phyloP scores from a whole-genome alignment of 2,888 invertebrate species.

The Nyleta sp. region DNA sequence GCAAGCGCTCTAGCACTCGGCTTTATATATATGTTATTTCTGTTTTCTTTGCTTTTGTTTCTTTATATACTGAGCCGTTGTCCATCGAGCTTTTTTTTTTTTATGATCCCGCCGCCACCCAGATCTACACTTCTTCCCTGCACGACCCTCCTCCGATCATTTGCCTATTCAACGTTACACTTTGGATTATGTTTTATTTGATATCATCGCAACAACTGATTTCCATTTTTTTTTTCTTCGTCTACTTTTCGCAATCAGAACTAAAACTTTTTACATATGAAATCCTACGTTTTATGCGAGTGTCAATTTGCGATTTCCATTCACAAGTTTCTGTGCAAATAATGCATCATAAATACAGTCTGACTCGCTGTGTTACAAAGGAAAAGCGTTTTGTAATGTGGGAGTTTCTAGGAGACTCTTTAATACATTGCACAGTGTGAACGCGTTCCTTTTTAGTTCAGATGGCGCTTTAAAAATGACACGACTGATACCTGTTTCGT shows the following conservation, averaged over 20 bases:
- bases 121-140: too few species aligned
- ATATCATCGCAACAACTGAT: background rate
- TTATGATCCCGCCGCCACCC: too few species aligned
- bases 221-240: background rate
- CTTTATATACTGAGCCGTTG: too few species aligned
- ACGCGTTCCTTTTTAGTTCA: constrained; percentile 42
- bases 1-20: too few species aligned
- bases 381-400: constrained; percentile 42
- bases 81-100: too few species aligned
- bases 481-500: constrained; percentile 8
- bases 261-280: constrained; percentile 2
- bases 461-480: constrained; percentile 19
- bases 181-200: too few species aligned
- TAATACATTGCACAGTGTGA: constrained; percentile 27
- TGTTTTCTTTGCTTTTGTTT: too few species aligned
- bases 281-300: constrained; percentile 8
- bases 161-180: too few species aligned
- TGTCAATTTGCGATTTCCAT: constrained; percentile 27
- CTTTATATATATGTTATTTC: too few species aligned
- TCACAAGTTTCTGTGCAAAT: constrained; percentile 47
- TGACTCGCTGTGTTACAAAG: constrained; percentile 16
- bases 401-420: constrained; percentile 30
- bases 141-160: too few species aligned
- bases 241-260: background rate
- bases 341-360: constrained; percentile 27